These are phyloP conservation scores for Melanocharis versteri DNA, from an alignment of 2,113 vertebrate genomes.

Conservation along the genomic window DNA sequence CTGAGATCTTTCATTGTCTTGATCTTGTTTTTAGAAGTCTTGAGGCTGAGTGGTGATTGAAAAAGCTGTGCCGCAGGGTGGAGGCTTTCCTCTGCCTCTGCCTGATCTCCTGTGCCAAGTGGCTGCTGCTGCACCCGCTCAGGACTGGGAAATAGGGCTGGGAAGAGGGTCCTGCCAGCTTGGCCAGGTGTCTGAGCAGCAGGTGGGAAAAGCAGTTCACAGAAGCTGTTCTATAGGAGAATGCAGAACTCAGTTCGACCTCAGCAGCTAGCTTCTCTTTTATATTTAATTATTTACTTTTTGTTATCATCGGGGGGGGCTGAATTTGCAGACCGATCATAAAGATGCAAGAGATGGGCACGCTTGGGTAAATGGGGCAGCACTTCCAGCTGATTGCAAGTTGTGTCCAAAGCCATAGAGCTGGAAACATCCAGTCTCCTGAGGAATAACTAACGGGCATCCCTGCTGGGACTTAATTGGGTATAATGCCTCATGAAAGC, in stretches of 20 bases:
- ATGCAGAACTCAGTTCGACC: background rate
- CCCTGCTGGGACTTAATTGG: background rate
- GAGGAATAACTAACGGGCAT: background rate
- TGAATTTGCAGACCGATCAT: background rate
- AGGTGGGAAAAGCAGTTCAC: background rate
- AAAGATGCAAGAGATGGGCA: background rate
- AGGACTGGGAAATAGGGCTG: background rate
- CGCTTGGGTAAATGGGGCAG: background rate
- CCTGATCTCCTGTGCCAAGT: background rate
- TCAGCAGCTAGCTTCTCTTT: background rate
- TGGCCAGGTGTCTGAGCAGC: background rate
- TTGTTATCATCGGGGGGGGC: background rate
- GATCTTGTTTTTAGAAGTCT: constrained; percentile 23
- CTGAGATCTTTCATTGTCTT: constrained; percentile 51
- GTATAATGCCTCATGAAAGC: background rate
- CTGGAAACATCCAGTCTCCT: background rate
- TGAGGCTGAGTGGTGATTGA: constrained; percentile 17
- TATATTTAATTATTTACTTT: background rate
- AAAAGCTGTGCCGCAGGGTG: constrained; percentile 13
- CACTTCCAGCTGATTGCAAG: background rate
- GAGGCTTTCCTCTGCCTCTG: constrained; percentile 41
- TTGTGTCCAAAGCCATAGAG: background rate
- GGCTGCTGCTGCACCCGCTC: background rate
- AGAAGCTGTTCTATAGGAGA: fast-evolving
- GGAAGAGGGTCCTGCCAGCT: background rate